Percentiles rank a stretch among this genome's conserved stretches.
Evolutionary conservation across 1,140 invertebrate species (phyloP).

Genomic region (Achatina immaculata): DNA sequence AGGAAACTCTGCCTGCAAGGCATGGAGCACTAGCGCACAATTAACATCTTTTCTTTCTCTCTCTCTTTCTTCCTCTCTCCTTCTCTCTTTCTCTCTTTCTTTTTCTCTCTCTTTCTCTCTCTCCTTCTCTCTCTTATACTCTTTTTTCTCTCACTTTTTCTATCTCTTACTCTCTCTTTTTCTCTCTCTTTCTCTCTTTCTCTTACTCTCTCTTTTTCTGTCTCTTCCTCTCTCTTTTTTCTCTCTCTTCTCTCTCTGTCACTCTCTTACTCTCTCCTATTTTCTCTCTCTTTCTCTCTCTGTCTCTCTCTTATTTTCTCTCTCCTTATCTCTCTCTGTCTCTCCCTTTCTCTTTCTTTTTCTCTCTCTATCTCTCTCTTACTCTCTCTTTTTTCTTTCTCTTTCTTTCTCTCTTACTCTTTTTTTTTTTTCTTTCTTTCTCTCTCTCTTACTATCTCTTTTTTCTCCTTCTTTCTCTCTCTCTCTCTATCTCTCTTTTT

Average conservation of each 20-base stretch:
- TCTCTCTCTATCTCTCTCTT: slow-evolving; percentile 27
- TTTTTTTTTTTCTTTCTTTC: no score
- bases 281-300: neutral
- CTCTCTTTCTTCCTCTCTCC: neutral
- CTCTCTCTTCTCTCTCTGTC: neutral
- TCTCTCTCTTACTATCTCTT: neutral
- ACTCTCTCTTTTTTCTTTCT: slow-evolving; percentile 3
- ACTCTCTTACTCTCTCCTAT: no score
- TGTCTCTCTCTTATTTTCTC: neutral
- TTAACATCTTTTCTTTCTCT: slow-evolving; percentile 6
- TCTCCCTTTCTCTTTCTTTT: slow-evolving; percentile 13
- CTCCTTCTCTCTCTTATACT: neutral
- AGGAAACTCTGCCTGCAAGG: no score
- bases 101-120: no score
- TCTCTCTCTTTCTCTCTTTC: neutral
- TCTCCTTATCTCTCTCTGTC: neutral
- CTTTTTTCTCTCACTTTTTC: neutral
- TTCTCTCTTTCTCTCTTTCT: no score
- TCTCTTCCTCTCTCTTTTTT: no score
- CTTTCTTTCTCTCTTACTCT: neutral
- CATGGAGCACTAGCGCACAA: no score
- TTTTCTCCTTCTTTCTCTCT: neutral
- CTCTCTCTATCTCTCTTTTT: neutral
- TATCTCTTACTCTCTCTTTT: neutral
- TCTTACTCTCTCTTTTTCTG: no score